Base-by-base conservation (phyloP, 2,113 vertebrate genomes). In the Donacobius atricapilla region DNA sequence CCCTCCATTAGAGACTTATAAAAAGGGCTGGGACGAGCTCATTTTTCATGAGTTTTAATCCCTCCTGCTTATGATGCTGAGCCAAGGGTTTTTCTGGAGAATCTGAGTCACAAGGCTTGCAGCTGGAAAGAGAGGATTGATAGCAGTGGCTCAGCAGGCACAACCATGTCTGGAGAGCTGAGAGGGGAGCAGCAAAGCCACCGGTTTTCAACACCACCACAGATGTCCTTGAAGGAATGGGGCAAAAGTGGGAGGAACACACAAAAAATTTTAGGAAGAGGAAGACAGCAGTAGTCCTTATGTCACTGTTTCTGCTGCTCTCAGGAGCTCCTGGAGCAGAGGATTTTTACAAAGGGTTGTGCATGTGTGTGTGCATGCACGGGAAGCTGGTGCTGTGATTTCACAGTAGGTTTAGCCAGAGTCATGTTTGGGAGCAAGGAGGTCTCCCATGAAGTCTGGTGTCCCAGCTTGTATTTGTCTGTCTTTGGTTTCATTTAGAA, bases 71-170 rank as follows among this genome's bases (percentile, higher is more conserved):
- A 57, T 83, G 92, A 92, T 94, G 84, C 89, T 89, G 83, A 95
- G 96, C 96, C 94, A 97, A 95, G 70, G 89, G 44, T 83, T 91
- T 95, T 97, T 90, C 69, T 93, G 94, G 96, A 96, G 94, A 89
- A 73, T 96, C 94, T 97, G 95, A 97, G 94, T 96, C 97, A 96
- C 85, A 90, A 78, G 94, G 75, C 63, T 90, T 92, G 83, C 93
- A 96, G 95, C 91, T 89, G 90, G 86, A 92, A 77, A 63, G 92
- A 75, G 73, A 87, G 81, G 87, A 47, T 69, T 95, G 89, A 80
- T 76, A 90, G 85, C 16, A 15, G 61, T 4, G 7, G 72, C 86
- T 91, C 93, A 63, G 87, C 93, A 87, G 81, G 88, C 93, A 85
- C 90, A 80, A 30, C 85, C 76, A 45, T 0, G 50, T 81, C 73